phyloP scores from a whole-genome alignment of 92 coral and sea anemone species.

The Phenganax marumi region DNA sequence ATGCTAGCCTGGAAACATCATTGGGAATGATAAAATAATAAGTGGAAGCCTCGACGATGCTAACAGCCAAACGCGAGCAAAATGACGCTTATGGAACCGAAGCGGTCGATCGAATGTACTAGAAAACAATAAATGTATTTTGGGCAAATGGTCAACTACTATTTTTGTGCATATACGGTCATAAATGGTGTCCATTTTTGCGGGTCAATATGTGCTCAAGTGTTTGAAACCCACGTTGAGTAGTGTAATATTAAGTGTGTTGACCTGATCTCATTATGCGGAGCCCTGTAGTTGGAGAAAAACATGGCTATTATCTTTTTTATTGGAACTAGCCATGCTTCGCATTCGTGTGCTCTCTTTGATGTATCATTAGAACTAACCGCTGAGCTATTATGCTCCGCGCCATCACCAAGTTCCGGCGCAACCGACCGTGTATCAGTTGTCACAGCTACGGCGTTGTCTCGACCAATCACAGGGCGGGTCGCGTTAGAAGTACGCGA shows the following conservation, averaged over 20 bases:
- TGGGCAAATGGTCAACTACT: too few species aligned
- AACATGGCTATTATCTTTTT: not conserved
- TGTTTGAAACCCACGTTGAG: not conserved
- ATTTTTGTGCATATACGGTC: not conserved
- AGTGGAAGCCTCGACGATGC: too few species aligned
- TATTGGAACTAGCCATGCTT: not conserved
- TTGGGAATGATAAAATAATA: too few species aligned
- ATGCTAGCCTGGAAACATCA: too few species aligned
- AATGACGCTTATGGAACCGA: too few species aligned
- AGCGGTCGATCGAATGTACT: too few species aligned
- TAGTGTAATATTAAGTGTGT: not conserved
- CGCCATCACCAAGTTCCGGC: conserved; percentile 1
- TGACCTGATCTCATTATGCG: not conserved
- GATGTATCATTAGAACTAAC: not conserved
- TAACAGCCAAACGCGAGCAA: too few species aligned
- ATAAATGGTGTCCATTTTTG: not conserved
- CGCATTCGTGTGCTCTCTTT: not conserved
- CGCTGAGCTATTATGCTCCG: conserved; percentile 12
- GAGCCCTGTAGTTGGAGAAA: not conserved
- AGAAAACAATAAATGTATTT: too few species aligned
- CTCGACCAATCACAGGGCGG: conserved; percentile 21
- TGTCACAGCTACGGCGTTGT: not conserved
- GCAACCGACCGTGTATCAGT: not conserved
- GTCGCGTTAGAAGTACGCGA: conserved; percentile 7
- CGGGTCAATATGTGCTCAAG: not conserved